Conservation (phyloP, 2,888 invertebrate genomes). For the Eupithecia insigniata region DNA sequence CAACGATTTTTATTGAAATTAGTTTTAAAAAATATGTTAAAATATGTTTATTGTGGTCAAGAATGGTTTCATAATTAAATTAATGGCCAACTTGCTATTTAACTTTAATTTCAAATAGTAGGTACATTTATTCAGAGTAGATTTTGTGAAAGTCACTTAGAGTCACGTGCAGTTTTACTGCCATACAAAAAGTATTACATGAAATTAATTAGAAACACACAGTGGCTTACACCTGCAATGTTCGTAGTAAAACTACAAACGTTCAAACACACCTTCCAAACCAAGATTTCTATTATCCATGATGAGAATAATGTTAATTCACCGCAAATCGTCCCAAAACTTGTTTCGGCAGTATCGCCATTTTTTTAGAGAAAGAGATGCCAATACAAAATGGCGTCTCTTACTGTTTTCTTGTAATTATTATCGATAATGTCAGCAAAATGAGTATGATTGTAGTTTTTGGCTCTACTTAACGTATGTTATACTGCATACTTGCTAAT, state of each 20-base stretch:
- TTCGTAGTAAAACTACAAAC: background rate
- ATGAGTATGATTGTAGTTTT: background rate
- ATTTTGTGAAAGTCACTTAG: background rate
- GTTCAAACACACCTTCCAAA: background rate
- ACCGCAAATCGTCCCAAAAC: conserved; percentile 9
- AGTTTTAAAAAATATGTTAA: background rate
- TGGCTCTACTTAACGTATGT: background rate
- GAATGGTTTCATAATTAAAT: background rate
- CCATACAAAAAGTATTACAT: background rate
- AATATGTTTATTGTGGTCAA: background rate
- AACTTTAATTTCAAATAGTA: background rate
- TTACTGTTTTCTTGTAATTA: background rate
- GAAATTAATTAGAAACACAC: background rate
- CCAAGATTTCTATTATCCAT: background rate
- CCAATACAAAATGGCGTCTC: background rate
- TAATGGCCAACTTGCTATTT: background rate
- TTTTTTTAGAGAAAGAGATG: background rate
- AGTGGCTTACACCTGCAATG: background rate
- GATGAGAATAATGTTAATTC: background rate
- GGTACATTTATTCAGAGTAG: background rate
- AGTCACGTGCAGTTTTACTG: background rate
- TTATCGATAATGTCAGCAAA: background rate
- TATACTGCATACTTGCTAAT: background rate
- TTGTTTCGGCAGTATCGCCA: background rate
- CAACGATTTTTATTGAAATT: conserved; percentile 12